Evolutionary conservation across 1,140 invertebrate genomes (phyloP), one percentile per base, ranked within the genome.

Genomic region (Probaryconus sp.): DNA sequence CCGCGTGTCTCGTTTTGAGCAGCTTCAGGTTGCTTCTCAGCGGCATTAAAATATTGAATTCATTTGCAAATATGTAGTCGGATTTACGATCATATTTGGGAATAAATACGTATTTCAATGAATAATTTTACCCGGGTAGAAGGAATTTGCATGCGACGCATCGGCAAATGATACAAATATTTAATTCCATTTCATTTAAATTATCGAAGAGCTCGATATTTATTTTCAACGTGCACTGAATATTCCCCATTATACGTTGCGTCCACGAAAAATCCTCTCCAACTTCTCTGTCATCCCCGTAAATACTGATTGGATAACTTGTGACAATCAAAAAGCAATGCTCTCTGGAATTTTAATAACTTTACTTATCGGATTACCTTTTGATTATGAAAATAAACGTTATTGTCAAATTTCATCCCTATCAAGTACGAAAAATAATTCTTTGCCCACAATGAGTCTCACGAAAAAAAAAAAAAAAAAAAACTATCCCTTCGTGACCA

Each of bases 41-140:
- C 33, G 20, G 16, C 33, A 40, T 67, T 56, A 33, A 56, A 67
- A 67, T 56, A 56, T 45, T 38, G 53, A 50, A 60, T 68, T 50
- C 53, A 51, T 48, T 48, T 48, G 53, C 30, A 17, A 55, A 24
- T 48, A 58, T 14, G 40, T 9, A 55, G 11, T 31, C 35, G 51
- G 64, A 50, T 68, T 68, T 50, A 43, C 42, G 47, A 13, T 45
- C 37, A 30, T 60, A 37, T 48, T 58, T 31, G 13, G 10, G 10
- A 45, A 60, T 37, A 51, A 60, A 68, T 58, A 21, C 53, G 20
- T 58, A 68, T 48, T 68, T 16, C 53, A 51, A 68, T 68, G 64
- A 68, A 68, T 68, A 67, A 68, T 55, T 67, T 68, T n/a, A 10
- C 10, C 14, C 10, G 5, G n/a, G 26, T 13, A 1, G 37, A 31